These are phyloP conservation scores for Eleginops maclovinus DNA, from an alignment of 2,113 vertebrate genomes.

Conservation along the genomic window DNA sequence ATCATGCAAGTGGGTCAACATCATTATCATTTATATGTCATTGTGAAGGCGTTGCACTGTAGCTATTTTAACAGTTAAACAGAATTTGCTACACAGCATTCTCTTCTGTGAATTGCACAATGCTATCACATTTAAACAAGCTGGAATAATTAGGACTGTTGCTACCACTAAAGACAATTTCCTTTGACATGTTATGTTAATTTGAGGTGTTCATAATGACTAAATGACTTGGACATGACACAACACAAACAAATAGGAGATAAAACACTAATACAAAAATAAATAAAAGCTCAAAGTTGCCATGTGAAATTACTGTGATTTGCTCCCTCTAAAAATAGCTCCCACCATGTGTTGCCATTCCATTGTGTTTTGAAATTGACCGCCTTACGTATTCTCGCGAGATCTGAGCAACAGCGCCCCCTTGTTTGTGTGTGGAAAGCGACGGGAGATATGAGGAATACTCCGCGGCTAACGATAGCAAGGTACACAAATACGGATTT, in stretches of 20 bases:
- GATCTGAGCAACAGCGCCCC: constrained; percentile 79
- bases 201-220: too few species aligned
- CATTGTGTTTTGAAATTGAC: constrained; percentile 23
- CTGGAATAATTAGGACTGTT: not conserved
- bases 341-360: not conserved
- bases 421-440: constrained; percentile 68
- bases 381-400: constrained; percentile 77
- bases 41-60: not conserved
- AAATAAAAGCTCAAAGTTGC: too few species aligned
- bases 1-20: not conserved
- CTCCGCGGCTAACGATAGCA: constrained; percentile 80
- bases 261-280: too few species aligned
- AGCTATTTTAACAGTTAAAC: constrained; percentile 2
- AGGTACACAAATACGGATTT: constrained; percentile 74
- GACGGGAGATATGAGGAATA: constrained; percentile 69
- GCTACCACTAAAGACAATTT: too few species aligned
- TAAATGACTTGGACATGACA: too few species aligned
- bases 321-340: too few species aligned
- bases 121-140: not conserved
- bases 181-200: too few species aligned
- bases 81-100: not conserved
- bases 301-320: too few species aligned
- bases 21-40: not conserved
- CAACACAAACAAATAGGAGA: too few species aligned
- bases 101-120: not conserved